phyloP scores from a whole-genome alignment of 2,797 vertebrate genomes.

The Ataeniobius toweri region DNA sequence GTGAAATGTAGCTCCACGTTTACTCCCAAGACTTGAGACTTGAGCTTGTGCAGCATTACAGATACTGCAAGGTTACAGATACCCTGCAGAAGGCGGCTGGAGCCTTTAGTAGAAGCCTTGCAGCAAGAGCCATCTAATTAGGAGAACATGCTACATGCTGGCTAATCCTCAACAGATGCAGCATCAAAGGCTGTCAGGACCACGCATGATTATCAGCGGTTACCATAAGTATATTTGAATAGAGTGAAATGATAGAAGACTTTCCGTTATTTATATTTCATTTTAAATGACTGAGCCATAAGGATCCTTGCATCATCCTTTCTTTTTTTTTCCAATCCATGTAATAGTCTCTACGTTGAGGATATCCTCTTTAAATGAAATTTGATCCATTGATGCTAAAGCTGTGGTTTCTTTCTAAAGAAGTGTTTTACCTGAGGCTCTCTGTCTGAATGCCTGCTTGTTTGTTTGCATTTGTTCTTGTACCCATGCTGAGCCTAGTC shows the following conservation, averaged over 20 bases:
- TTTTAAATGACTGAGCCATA: conserved; percentile 52
- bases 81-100: conserved; percentile 43
- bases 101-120: conserved; percentile 46
- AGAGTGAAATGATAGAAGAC: conserved; percentile 47
- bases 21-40: conserved; percentile 6
- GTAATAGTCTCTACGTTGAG: conserved; percentile 38
- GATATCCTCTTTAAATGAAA: conserved; percentile 44
- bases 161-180: conserved; percentile 70
- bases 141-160: conserved; percentile 66
- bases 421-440: conserved; percentile 14
- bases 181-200: conserved; percentile 65
- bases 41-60: conserved; percentile 21
- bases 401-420: conserved; percentile 28
- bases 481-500: conserved; percentile 12
- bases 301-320: conserved; percentile 26
- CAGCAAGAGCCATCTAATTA: conserved; percentile 70
- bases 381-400: conserved; percentile 43
- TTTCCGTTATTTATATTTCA: conserved; percentile 56
- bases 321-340: conserved; percentile 35
- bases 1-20: conserved; percentile 4
- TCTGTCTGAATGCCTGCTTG: conserved; percentile 5
- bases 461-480: conserved; percentile 18
- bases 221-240: conserved; percentile 58
- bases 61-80: conserved; percentile 44
- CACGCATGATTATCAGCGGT: conserved; percentile 51